phyloP scores from a whole-genome alignment of 2,888 invertebrate genomes.

The Tetragonisca angustula region DNA sequence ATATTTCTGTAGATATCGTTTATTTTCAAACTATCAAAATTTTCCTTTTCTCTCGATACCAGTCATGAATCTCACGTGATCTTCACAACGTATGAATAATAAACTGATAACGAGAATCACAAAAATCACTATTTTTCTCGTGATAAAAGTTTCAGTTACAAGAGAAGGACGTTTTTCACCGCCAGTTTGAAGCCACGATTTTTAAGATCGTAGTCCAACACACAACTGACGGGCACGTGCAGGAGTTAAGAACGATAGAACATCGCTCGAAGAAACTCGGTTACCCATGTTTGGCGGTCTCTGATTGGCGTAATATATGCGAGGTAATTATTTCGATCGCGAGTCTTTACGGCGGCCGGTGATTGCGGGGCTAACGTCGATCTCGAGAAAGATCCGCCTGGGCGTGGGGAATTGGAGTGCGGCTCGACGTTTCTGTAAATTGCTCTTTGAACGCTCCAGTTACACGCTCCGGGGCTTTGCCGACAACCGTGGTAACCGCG shows the following conservation, averaged over 20 bases:
- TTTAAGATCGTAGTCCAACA: neutral
- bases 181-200: neutral
- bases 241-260: constrained; percentile 25
- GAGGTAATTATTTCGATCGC: constrained; percentile 62
- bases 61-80: neutral
- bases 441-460: constrained; percentile 65
- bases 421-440: constrained; percentile 65
- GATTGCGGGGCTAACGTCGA: constrained; percentile 47
- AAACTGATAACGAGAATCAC: neutral
- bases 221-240: neutral
- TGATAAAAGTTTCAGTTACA: neutral
- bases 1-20: too few species aligned
- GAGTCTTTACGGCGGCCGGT: constrained; percentile 34
- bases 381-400: constrained; percentile 42
- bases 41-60: neutral
- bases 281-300: constrained; percentile 43
- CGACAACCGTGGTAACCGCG: constrained; percentile 14
- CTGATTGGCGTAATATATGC: constrained; percentile 58
- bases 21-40: neutral
- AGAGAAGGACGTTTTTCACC: neutral
- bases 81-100: neutral
- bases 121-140: neutral
- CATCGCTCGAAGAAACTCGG: constrained; percentile 37
- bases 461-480: constrained; percentile 35
- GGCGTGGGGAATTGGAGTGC: constrained; percentile 60